Percentiles rank a stretch among this genome's conserved stretches.
Conservation (phyloP, 1,140 invertebrate genomes). For the Lasaia peninsularis region DNA sequence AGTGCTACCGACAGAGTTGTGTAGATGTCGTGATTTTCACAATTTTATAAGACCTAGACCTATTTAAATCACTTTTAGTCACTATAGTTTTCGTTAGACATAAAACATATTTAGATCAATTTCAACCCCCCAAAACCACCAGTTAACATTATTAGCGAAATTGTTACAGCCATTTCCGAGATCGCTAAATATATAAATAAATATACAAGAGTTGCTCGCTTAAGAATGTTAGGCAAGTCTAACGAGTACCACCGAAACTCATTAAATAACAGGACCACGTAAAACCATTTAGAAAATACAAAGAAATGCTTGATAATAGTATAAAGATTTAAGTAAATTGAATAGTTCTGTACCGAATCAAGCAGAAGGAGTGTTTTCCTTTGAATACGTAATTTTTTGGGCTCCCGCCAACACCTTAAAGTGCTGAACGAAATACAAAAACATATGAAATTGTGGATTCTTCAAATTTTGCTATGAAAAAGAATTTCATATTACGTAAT, state of each 20-base stretch:
- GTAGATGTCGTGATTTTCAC: too few relatives aligned
- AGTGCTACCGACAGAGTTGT: too few relatives aligned
- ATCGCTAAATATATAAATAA: too few relatives aligned
- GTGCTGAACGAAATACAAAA: constrained; percentile 10
- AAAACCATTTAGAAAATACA: neutral
- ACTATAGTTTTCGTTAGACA: too few relatives aligned
- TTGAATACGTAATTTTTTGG: constrained; percentile 13
- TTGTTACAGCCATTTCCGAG: too few relatives aligned
- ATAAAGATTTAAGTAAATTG: neutral
- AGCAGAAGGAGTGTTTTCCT: neutral
- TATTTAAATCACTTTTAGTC: too few relatives aligned
- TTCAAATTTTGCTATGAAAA: neutral
- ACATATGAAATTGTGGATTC: constrained; percentile 4
- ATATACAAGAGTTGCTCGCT: too few relatives aligned
- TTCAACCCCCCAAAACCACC: too few relatives aligned
- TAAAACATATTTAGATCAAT: too few relatives aligned
- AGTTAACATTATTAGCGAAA: too few relatives aligned
- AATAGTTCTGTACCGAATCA: constrained; percentile 9
- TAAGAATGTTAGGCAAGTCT: too few relatives aligned
- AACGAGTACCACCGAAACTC: neutral
- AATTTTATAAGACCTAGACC: too few relatives aligned
- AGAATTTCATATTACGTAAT: neutral
- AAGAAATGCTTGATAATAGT: neutral
- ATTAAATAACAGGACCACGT: neutral
- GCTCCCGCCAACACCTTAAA: constrained; percentile 1